Evolutionary conservation across 2,797 vertebrate species (phyloP).

Genomic region (Microcaecilia unicolor): DNA sequence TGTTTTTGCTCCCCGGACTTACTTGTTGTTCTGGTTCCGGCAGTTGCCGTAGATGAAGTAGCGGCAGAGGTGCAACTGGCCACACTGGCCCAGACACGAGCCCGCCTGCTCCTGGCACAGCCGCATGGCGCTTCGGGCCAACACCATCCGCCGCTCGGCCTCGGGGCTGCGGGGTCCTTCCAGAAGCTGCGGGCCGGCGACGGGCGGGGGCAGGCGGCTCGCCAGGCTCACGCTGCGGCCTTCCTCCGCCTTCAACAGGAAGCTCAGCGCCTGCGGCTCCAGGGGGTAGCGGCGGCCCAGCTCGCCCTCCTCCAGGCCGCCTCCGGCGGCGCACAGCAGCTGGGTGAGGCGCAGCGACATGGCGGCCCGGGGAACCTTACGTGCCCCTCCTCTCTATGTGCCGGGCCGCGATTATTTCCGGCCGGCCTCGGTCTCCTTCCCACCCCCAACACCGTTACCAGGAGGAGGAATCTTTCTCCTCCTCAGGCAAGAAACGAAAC

Average conservation of each 20-base stretch:
- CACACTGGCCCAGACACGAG: conserved; percentile 41
- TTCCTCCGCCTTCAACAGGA: neutral
- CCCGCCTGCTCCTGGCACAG: conserved; percentile 51
- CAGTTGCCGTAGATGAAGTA: conserved; percentile 70
- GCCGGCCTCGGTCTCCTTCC: too few species aligned
- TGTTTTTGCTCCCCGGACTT: too few species aligned
- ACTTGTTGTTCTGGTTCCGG: conserved; percentile 51
- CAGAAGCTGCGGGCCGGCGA: neutral
- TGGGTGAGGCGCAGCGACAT: neutral
- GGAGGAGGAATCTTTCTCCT: too few species aligned
- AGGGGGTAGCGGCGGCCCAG: conserved; percentile 18
- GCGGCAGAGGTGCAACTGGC: conserved; percentile 72
- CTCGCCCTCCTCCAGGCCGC: conserved; percentile 37
- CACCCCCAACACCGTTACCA: too few species aligned
- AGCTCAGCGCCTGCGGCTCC: conserved; percentile 1
- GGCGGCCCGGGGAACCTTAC: too few species aligned
- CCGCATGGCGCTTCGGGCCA: conserved; percentile 46
- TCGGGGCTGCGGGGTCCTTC: neutral
- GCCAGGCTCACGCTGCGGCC: conserved; percentile 19
- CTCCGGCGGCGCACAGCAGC: conserved; percentile 39
- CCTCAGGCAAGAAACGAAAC: too few species aligned
- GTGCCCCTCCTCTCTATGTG: too few species aligned
- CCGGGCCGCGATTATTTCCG: too few species aligned
- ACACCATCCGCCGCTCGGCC: conserved; percentile 14
- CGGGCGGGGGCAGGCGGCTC: neutral